phyloP scores from a whole-genome alignment of 2,113 vertebrate species.

The Nothobranchius furzeri region DNA sequence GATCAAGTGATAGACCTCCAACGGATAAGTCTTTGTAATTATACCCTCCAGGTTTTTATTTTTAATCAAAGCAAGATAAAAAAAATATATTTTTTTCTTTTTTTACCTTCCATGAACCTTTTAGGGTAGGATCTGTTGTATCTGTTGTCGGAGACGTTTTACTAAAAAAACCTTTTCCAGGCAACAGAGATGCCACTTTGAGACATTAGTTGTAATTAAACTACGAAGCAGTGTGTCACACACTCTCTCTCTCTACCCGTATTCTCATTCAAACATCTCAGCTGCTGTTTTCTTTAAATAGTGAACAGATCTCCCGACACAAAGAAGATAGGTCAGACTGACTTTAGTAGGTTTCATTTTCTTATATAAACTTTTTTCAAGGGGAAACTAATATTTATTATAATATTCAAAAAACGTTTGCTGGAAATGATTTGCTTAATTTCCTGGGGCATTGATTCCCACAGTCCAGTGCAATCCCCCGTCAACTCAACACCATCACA shows the following conservation, averaged over 20 bases:
- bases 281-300: no score
- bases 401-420: slow-evolving; percentile 13
- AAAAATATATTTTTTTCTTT: no score
- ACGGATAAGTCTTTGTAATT: not conserved
- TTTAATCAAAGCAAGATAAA: not conserved
- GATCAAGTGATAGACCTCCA: not conserved
- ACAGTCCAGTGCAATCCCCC: slow-evolving; percentile 16
- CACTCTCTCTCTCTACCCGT: no score
- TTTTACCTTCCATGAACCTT: no score
- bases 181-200: no score
- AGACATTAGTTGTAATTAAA: no score
- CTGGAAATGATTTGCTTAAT: slow-evolving; percentile 46
- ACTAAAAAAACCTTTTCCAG: no score
- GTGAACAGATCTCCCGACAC: not conserved
- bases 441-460: slow-evolving; percentile 50
- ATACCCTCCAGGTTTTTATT: not conserved
- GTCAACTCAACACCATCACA: slow-evolving; percentile 1
- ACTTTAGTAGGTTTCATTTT: not conserved
- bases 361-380: not conserved
- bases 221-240: no score
- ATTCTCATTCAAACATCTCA: no score
- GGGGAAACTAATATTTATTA: not conserved
- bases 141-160: no score
- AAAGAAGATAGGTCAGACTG: not conserved
- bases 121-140: no score